Evolutionary conservation across 2,797 vertebrate species (phyloP).

Genomic region (Tolypeutes matacus): DNA sequence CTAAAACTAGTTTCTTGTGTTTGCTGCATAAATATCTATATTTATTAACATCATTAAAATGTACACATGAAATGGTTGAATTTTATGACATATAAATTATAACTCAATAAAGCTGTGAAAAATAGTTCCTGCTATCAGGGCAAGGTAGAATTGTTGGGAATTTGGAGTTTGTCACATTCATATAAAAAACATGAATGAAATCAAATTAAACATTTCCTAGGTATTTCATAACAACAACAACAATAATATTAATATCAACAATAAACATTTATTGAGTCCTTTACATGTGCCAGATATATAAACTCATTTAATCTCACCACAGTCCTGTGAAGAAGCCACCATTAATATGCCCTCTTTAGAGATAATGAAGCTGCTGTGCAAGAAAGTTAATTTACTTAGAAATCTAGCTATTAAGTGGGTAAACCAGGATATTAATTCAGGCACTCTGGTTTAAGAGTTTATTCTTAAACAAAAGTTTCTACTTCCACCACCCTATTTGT

Average conservation of each 20-base stretch:
- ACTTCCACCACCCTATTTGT: not conserved
- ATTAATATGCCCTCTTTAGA: not conserved
- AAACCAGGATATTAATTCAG: not conserved
- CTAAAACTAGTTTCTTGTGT: not conserved
- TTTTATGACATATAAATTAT: not conserved
- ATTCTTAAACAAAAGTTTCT: not conserved
- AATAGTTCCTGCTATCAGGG: not conserved
- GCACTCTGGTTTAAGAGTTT: not conserved
- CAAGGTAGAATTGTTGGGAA: not conserved
- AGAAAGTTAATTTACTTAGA: not conserved
- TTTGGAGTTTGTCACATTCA: not conserved
- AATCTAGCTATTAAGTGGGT: not conserved
- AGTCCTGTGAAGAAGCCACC: not conserved
- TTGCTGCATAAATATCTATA: not conserved
- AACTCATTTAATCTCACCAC: not conserved
- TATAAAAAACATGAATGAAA: not conserved
- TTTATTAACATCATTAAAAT: not conserved
- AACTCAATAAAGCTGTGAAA: not conserved
- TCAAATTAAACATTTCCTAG: not conserved
- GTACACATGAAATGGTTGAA: not conserved
- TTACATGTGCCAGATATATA: not conserved
- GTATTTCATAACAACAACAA: not conserved
- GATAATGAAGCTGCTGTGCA: not conserved
- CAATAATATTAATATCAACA: not conserved
- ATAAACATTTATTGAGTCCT: not conserved